phyloP scores from a whole-genome alignment of 2,113 vertebrate genomes.

The Hemiscyllium ocellatum region DNA sequence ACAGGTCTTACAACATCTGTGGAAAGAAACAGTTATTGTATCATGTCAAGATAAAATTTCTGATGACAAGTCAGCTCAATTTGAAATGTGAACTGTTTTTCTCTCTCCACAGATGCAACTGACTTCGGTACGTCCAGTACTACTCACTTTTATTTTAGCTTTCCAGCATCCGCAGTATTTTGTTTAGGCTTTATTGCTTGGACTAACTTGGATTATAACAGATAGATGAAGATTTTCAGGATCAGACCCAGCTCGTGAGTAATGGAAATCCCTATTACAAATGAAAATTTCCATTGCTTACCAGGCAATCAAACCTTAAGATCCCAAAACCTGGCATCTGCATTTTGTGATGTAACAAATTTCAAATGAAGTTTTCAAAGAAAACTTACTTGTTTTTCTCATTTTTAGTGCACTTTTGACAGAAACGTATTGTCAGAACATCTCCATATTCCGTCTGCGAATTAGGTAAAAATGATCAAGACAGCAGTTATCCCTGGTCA shows the following conservation, averaged over 20 bases:
- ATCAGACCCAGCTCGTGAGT: neutral
- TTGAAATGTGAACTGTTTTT: too few relatives aligned
- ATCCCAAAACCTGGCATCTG: neutral
- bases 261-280: neutral
- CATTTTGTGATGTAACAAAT: neutral
- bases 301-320: neutral
- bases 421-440: neutral
- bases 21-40: too few relatives aligned
- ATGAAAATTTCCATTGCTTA: neutral
- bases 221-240: neutral
- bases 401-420: neutral
- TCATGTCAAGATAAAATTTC: too few relatives aligned
- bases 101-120: too few relatives aligned
- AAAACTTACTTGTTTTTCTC: neutral
- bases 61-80: too few relatives aligned
- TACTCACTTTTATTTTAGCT: neutral
- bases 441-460: neutral
- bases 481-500: neutral
- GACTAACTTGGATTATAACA: neutral
- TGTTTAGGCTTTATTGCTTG: neutral
- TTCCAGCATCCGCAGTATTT: neutral
- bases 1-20: too few relatives aligned
- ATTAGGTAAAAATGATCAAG: neutral
- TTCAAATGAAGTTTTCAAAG: neutral
- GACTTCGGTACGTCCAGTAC: too few relatives aligned